Percentiles rank a stretch among this genome's conserved stretches.
Evolutionary conservation across 2,888 invertebrate genomes (phyloP).

Genomic region (Aphodius sticticus): DNA sequence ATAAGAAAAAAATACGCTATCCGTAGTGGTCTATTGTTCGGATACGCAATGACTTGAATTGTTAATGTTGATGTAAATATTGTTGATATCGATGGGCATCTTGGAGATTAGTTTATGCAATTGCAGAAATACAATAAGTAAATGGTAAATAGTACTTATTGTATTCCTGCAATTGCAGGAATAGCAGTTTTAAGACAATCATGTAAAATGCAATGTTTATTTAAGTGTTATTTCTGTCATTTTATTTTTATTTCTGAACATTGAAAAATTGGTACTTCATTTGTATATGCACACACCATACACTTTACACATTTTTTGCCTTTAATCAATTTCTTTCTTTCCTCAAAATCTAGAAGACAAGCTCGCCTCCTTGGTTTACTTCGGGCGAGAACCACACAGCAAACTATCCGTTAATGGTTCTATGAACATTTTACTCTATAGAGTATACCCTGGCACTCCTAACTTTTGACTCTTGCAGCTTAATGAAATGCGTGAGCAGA

Average conservation of each 20-base stretch:
- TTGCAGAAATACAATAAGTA: no score
- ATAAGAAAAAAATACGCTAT: no score
- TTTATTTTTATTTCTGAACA: neutral
- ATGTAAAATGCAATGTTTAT: neutral
- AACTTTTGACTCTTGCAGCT: neutral
- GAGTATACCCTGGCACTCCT: neutral
- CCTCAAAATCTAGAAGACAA: neutral
- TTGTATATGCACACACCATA: neutral
- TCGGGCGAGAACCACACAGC: neutral
- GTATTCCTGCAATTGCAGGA: no score
- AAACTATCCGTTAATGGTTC: neutral
- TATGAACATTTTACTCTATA: neutral
- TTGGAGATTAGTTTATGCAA: no score
- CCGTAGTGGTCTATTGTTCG: no score
- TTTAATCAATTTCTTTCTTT: neutral
- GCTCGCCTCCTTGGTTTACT: neutral
- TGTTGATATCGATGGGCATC: no score
- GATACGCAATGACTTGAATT: no score
- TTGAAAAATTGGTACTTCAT: neutral
- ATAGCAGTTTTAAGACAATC: no score
- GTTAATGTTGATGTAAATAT: no score
- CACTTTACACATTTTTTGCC: neutral
- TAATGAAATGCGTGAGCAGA: neutral
- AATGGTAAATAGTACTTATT: no score
- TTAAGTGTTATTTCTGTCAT: neutral